Evolutionary conservation across 2,888 invertebrate genomes (phyloP), one percentile per base, ranked within the genome.

Genomic region (Diarsia rubi): DNA sequence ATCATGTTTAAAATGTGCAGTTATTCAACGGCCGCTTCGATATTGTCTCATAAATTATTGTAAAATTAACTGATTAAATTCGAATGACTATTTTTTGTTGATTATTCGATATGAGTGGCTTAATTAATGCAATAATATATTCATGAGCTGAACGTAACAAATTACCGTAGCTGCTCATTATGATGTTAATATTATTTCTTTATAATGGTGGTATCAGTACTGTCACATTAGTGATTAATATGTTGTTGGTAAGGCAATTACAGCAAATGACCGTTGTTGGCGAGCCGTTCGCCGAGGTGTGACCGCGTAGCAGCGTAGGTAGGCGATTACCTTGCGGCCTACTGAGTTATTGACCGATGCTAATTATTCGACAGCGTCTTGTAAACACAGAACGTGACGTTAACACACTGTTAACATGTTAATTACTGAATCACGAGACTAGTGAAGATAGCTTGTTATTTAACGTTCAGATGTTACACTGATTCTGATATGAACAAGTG

Each of bases 151-250:
- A 86, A 86, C 87, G 82, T 90, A 88, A 90, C 88, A 89, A 91
- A 90, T 91, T 88, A 85, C 79, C 85, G 68, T 88, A 88, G 88
- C 88, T 88, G 89, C 82, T 86, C 81, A 91, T 92, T 92, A 92
- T 90, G 88, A 89, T 88, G 89, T 91, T 91, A 37, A 37, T 37
- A 92, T 93, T 91, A 91, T 91, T 92, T 89, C 82, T 90, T 91
- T 83, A 88, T 91, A 92, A 92, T 92, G 88, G 84, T 88, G 86
- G 89, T 93, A 93, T 93, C 91, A 88, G 85, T 89, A 90, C 92
- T 94, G 95, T 94, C 95, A 92, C 91, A 93, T 93, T 93, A 92
- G 92, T 95, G 93, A 95, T 95, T 95, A 94, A 95, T 95, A 92
- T 88, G 93, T 93, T 92, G 93, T 91, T 91, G 89, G 91, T 91